A percentile compares a stretch with the other conserved stretches of the same genome.
Evolutionary conservation across 2,888 invertebrate genomes (phyloP).

Genomic region (Nezara viridula): DNA sequence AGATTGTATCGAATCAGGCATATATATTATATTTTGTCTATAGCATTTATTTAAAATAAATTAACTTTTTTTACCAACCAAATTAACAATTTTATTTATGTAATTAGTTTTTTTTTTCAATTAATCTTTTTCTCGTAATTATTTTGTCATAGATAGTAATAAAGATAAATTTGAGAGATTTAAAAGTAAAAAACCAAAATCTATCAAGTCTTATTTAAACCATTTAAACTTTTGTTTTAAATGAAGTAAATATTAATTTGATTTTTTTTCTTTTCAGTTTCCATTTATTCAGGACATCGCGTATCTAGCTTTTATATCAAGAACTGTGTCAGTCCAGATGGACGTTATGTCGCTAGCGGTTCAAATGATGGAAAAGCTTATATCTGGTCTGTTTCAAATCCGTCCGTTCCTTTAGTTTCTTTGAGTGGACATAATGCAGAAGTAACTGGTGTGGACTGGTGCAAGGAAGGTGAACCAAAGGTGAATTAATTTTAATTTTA

Average conservation of each 20-base stretch:
- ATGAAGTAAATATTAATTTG: neutral
- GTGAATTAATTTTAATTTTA: slow-evolving; percentile 65
- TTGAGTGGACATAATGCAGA: slow-evolving; percentile 86
- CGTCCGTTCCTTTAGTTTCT: slow-evolving; percentile 74
- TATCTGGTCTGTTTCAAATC: slow-evolving; percentile 79
- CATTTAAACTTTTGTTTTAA: neutral
- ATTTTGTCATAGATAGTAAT: no score
- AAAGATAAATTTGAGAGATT: no score
- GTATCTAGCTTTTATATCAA: slow-evolving; percentile 89
- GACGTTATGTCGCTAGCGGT: slow-evolving; percentile 87
- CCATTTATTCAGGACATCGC: slow-evolving; percentile 77
- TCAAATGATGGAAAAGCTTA: slow-evolving; percentile 89
- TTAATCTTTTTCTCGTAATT: no score
- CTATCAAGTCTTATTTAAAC: no score
- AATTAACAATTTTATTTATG: no score
- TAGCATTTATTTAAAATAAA: no score
- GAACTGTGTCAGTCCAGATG: slow-evolving; percentile 84
- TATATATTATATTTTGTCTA: no score
- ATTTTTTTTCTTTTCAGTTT: slow-evolving; percentile 67
- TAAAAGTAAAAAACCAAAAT: no score
- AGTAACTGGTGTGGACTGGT: slow-evolving; percentile 91
- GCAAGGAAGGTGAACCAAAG: slow-evolving; percentile 73
- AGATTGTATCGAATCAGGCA: no score
- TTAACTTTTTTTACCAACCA: no score
- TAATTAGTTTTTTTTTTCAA: no score